Base-by-base conservation (phyloP, 1,140 invertebrate species). In the Sycophaga agraensis region DNA sequence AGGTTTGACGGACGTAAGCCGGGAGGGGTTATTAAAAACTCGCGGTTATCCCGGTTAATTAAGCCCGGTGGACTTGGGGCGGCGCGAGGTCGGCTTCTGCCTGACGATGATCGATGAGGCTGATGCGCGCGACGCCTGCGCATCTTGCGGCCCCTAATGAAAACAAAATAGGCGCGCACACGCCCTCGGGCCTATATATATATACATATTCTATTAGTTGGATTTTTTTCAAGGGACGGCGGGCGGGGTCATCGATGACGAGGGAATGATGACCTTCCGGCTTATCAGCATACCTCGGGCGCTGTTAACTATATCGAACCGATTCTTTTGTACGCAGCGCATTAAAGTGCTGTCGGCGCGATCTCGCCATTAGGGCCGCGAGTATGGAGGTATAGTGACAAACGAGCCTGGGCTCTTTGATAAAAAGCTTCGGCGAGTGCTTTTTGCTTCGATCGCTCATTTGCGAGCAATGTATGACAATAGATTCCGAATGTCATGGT, bases 61-160 rank as follows among this genome's bases (percentile, higher is more conserved):
- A 75, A 73, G n/a, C n/a, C n/a, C n/a, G n/a, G n/a, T n/a, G n/a
- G n/a, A n/a, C n/a, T n/a, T n/a, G n/a, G n/a, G n/a, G n/a, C n/a
- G n/a, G n/a, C n/a, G n/a, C 61, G 39, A 64, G 40, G 53, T 28
- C 12, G 42, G 28, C 50, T 22, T n/a, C 64, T 59, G 65, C 66
- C 67, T 75, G 74, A 76, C 73, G 70, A 75, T 76, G 74, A 76
- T 76, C 71, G 73, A 76, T 75, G 73, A 71, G 70, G 59, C 49
- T 58, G 45, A 55, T 48, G 59, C 31, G 17, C 26, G 17, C 26
- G 28, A 35, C 54, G 39, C 21, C n/a, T 17, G 26, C 22, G 46
- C n/a, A 59, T 59, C 57, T 50, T 51, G 50, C 46, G 51, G 24
- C 48, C 46, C 51, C 35, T 59, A 49, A 49, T 40, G 21, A 35